phyloP scores from a whole-genome alignment of 2,888 invertebrate genomes.

The Epinotia ramella region DNA sequence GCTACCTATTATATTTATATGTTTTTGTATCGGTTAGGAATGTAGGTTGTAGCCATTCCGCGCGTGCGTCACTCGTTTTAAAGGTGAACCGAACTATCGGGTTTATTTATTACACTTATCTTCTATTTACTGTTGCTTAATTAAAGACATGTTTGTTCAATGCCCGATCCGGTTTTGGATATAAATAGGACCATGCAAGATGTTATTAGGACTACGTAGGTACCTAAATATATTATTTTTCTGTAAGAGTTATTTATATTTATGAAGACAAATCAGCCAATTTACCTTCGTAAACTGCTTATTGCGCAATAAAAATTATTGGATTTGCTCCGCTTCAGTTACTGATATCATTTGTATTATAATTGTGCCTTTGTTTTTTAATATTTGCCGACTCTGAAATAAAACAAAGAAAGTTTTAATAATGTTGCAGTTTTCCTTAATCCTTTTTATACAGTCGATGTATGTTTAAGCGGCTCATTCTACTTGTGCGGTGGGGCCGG shows the following conservation, averaged over 20 bases:
- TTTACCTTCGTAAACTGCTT: neutral
- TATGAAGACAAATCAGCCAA: neutral
- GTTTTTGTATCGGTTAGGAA: slow-evolving; percentile 14
- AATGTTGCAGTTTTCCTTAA: slow-evolving; percentile 11
- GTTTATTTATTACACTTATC: too few relatives aligned
- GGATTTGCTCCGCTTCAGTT: slow-evolving; percentile 22
- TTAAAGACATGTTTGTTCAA: slow-evolving; percentile 7
- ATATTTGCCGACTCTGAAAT: slow-evolving; percentile 7
- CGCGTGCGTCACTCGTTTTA: slow-evolving; percentile 41
- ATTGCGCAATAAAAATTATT: slow-evolving; percentile 26
- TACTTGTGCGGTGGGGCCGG: neutral
- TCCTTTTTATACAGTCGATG: neutral
- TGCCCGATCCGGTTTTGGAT: neutral
- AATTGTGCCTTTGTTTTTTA: slow-evolving; percentile 25
- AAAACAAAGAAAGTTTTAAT: slow-evolving; percentile 21
- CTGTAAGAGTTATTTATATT: neutral
- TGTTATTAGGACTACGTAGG: neutral
- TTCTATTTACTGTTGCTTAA: slow-evolving; percentile 21
- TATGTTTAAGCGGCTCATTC: slow-evolving; percentile 1
- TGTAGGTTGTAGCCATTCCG: slow-evolving; percentile 35
- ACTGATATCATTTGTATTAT: slow-evolving; percentile 14
- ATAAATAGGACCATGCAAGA: neutral
- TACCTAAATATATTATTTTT: neutral
- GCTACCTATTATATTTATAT: neutral
- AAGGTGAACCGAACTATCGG: slow-evolving; percentile 40